Percentiles rank a stretch among this genome's conserved stretches.
Conservation (phyloP, 2,888 invertebrate species). For the Vandiemenella viatica region DNA sequence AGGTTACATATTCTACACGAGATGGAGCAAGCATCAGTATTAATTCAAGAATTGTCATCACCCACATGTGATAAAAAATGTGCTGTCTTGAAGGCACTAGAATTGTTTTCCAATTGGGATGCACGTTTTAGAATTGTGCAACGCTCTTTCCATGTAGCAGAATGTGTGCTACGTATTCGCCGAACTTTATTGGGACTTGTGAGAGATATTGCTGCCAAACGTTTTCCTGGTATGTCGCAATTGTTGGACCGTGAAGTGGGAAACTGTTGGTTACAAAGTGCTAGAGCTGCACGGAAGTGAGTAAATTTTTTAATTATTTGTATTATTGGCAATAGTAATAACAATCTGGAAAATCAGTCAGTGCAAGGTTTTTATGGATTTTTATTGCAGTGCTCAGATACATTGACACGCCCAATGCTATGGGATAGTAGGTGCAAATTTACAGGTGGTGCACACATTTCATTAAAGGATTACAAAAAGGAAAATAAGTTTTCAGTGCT, state of each 20-base stretch:
- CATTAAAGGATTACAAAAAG: too few relatives aligned
- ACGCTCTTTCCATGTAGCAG: constrained; percentile 53
- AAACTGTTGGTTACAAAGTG: constrained; percentile 73
- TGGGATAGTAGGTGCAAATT: too few relatives aligned
- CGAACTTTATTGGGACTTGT: constrained; percentile 56
- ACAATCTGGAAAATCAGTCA: too few relatives aligned
- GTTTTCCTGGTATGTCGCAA: constrained; percentile 16
- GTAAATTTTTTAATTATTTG: background rate
- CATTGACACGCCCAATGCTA: too few relatives aligned
- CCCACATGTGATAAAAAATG: too few relatives aligned
- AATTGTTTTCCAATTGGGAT: constrained; percentile 43
- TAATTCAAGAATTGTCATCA: too few relatives aligned
- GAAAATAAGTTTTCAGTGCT: too few relatives aligned
- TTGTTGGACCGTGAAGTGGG: constrained; percentile 49
- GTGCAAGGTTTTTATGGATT: too few relatives aligned
- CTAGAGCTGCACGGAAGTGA: constrained; percentile 66
- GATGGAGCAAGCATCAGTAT: constrained; percentile 46
- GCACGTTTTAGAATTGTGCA: constrained; percentile 50
- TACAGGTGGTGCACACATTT: too few relatives aligned
- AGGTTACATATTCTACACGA: constrained; percentile 59
- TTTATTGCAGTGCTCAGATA: too few relatives aligned
- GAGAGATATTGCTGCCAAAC: constrained; percentile 26
- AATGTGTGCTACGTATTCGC: constrained; percentile 66
- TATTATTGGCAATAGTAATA: too few relatives aligned
- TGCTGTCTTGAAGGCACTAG: too few relatives aligned